Evolutionary conservation across 1,140 invertebrate species (phyloP), one percentile per base, ranked within the genome.

Genomic region (Trichonephila inaurata): DNA sequence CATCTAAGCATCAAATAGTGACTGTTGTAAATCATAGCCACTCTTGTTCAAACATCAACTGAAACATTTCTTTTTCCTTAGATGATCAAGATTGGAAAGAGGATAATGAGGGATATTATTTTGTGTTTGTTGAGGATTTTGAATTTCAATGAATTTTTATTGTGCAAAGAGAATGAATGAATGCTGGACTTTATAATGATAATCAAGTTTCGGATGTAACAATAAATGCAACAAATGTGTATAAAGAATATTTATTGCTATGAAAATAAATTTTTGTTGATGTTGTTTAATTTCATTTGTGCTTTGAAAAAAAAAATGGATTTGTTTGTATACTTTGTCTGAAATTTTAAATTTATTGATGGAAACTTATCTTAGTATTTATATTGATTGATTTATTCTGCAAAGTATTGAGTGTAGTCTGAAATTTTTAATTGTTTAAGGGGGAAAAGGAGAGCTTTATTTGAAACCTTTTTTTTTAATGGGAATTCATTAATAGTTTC

Each of bases 181-280:
- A 28, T 77, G 62, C 33, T 77, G 72, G 72, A 77, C 72, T 77
- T 77, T 77, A 28, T 33, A 72, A 16, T 77, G 72, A 77, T 77
- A 77, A 77, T 77, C 72, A 40, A 77, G 72, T 77, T 40, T 33
- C 10, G 12, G 18, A 40, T 77, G 72, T 77, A 77, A 40, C 72
- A 40, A 69, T 69, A 77, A 77, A 77, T 77, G 72, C 72, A 33
- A 77, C 72, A 77, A 40, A 77, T 77, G 33, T 77, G 33, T 77
- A 77, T 33, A 77, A 28, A 28, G 33, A 77, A 77, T 77, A 77
- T 77, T 77, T 77, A 77, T 77, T 77, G 33, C 72, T 77, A 40
- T 77, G 28, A 33, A 77, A 77, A 77, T 77, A 77, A 77, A 77
- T 77, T 40, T 77, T 77, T 77, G 72, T 77, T 77, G 72, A 77